Base-by-base conservation (phyloP, 2,888 invertebrate genomes). In the Calliphora vomitoria region DNA sequence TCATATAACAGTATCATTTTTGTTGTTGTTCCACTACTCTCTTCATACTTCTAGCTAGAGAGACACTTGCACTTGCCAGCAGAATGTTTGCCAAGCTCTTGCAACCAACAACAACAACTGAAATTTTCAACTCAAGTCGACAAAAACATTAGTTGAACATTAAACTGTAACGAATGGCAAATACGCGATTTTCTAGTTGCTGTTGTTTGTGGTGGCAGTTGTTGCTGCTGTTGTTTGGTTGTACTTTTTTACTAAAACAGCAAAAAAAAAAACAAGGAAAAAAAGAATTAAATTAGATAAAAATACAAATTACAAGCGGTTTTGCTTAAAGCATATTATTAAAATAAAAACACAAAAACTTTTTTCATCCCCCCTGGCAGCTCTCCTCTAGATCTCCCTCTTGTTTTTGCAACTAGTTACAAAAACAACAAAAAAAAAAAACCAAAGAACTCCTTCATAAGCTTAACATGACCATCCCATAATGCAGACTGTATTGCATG, bases 141-240 rank as follows among this genome's bases (percentile, higher is more conserved):
- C 64, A 84, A 64, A 20, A 87, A 79, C 75, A 80, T 82, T 75
- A 71, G 79, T 79, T 85, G 41, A 75, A 87, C 82, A 85, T 85
- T 85, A 86, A 89, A 78, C 88, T 89, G 89, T 89, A 90, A 89
- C 90, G 90, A 89, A 90, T 89, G 87, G 90, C 89, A 89, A 90
- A 90, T 88, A 85, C 53, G 80, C 80, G 80, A 75, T 76, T 81
- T 75, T 38, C 79, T 79, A 79, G 79, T 75, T 68, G 58, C 15
- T 71, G 75, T 76, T 55, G n/a, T 55, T 76, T 55, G n/a, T 55
- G 58, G 38, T 82, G 68, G 69, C 53, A 60, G 60, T 60, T 60
- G 4, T 64, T 64, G 44, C 72, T 69, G 75, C 79, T 90, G 90
- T 80, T 75, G 78, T 25, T 25, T 84, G 90, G 90, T 68, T 84